phyloP scores from a whole-genome alignment of 2,888 invertebrate species.

The Latrodectus elegans region DNA sequence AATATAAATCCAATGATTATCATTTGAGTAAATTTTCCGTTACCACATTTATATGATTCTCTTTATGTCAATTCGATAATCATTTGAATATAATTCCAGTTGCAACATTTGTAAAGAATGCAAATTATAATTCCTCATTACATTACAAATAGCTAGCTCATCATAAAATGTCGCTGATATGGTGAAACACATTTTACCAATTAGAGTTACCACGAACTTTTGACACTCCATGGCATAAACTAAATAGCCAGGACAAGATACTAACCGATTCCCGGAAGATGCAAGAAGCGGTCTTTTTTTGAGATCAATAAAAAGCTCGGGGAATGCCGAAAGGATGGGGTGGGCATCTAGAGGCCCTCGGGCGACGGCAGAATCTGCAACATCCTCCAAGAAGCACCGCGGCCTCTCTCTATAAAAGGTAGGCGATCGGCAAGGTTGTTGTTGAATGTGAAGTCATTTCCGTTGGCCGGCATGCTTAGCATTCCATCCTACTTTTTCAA shows the following conservation, averaged over 20 bases:
- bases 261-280: slow-evolving; percentile 21
- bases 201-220: too few species aligned
- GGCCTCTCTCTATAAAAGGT: slow-evolving; percentile 41
- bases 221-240: too few species aligned
- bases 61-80: too few species aligned
- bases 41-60: too few species aligned
- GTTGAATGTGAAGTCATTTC: slow-evolving; percentile 49
- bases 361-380: neutral
- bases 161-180: too few species aligned
- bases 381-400: neutral
- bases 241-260: neutral
- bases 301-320: neutral
- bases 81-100: too few species aligned
- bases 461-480: slow-evolving; percentile 40
- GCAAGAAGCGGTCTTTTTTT: neutral
- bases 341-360: neutral
- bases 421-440: slow-evolving; percentile 34
- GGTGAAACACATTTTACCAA: too few species aligned
- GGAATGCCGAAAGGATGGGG: neutral
- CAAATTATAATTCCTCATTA: too few species aligned
- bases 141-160: too few species aligned
- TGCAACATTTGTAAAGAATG: too few species aligned
- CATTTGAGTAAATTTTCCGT: too few species aligned
- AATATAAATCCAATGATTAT: too few species aligned
- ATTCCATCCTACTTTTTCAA: slow-evolving; percentile 31